A percentile compares a stretch with the other conserved stretches of the same genome.
phyloP scores from a whole-genome alignment of 23 tunicate species.

The Ciona savignyi region DNA sequence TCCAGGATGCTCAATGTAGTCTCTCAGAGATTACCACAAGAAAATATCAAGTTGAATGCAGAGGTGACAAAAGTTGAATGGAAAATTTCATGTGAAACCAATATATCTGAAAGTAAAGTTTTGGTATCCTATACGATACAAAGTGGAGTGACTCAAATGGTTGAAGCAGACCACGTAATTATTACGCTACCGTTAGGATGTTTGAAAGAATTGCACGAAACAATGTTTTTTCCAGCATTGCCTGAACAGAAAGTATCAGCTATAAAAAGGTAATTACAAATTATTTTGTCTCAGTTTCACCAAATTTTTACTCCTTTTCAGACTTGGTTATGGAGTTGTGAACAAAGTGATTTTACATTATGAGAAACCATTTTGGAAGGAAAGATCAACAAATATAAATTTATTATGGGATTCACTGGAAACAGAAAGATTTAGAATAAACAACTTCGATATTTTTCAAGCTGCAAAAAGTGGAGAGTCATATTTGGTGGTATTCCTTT shows the following conservation, averaged over 20 bases:
- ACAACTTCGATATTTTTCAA: neutral
- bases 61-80: neutral
- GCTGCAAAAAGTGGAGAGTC: neutral
- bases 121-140: too few species aligned
- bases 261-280: constrained; percentile 5
- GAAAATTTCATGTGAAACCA: neutral
- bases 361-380: constrained; percentile 37
- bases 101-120: neutral
- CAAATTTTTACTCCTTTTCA: too few species aligned
- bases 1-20: neutral
- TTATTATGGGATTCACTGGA: neutral
- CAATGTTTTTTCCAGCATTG: constrained; percentile 23
- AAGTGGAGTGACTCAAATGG: neutral
- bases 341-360: constrained; percentile 38
- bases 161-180: constrained; percentile 36
- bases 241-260: constrained; percentile 12
- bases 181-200: constrained; percentile 40
- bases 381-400: neutral
- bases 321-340: constrained; percentile 21
- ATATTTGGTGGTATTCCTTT: neutral
- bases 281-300: too few species aligned
- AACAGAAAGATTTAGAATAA: neutral
- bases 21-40: neutral
- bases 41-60: neutral
- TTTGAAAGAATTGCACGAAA: constrained; percentile 24